Evolutionary conservation across 2,888 invertebrate species (phyloP), one percentile per base, ranked within the genome.

Genomic region (Papilio gigon): DNA sequence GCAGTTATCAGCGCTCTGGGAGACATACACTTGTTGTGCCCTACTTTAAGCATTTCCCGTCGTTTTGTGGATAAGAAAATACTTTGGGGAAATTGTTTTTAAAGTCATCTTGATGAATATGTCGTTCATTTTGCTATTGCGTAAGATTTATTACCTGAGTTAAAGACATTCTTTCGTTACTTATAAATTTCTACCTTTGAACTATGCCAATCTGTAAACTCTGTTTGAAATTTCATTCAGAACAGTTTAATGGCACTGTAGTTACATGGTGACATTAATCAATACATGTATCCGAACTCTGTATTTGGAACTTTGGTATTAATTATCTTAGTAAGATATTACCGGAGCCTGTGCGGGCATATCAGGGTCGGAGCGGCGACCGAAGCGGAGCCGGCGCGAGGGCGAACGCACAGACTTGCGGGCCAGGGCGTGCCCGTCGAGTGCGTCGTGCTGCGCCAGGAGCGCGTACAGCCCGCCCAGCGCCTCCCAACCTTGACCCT

Each of bases 401-500:
- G 96, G 96, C 17, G 95, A 95, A 72, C 96, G 93, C 78, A 95
- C 95, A 4, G 96, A 95, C 85, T 96, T 96, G 81, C 96, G 94
- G 61, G 95, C 95, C 33, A 96, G 93, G 73, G 94, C 93, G 83
- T 96, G 96, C 11, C 94, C 93, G 71, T 93, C 94, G 65, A 94
- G 83, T n/a, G 93, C 93, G 78, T 94, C 94, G 84, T 93, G 94
- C 76, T 94, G 94, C 56, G 94, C 90, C 42, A 95, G 83, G 66
- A 94, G 84, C 56, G 94, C 94, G 83, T 94, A 93, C 70, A 95
- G 84, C 47, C 94, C 94, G 74, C 94, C 86, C 25, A 92, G 78
- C 0, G 89, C 87, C 56, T 89, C 88, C 90, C 91, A 91, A 0
- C 85, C 87, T 67, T 84, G 81, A 63, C 81, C 82, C 47, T 86